Percentiles rank a stretch among this genome's conserved stretches.
These are phyloP conservation scores for Cataglyphis rosenhaueri DNA, from an alignment of 2,888 invertebrate species.

Conservation along the genomic window DNA sequence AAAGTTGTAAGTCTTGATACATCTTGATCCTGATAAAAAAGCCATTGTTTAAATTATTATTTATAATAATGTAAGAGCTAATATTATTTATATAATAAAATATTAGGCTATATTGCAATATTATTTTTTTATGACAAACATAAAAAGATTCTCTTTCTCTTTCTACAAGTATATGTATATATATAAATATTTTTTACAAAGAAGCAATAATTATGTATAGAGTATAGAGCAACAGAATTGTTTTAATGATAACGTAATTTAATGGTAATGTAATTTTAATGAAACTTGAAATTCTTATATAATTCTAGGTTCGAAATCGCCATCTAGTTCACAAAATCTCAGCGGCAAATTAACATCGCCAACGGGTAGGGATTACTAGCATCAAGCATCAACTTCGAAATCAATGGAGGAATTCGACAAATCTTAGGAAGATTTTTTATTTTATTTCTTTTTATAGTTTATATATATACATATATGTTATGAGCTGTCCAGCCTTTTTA, in stretches of 20 bases:
- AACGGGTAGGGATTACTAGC: slow-evolving; percentile 82
- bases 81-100: background rate
- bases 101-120: background rate
- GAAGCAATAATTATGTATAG: background rate
- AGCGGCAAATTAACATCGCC: slow-evolving; percentile 82
- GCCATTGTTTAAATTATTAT: background rate
- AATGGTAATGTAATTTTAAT: background rate
- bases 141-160: background rate
- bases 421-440: slow-evolving; percentile 71
- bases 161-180: background rate
- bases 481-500: slow-evolving; percentile 77
- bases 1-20: slow-evolving; percentile 78
- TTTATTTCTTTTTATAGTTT: slow-evolving; percentile 77
- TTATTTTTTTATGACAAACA: background rate
- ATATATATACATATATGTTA: slow-evolving; percentile 63
- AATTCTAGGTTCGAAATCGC: slow-evolving; percentile 82
- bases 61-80: background rate
- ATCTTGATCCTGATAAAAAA: slow-evolving; percentile 1
- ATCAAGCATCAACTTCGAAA: slow-evolving; percentile 64
- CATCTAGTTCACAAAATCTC: slow-evolving; percentile 82
- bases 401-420: slow-evolving; percentile 60
- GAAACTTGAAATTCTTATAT: background rate
- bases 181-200: background rate
- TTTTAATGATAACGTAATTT: background rate
- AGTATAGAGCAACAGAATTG: background rate